Evolutionary conservation across 2,113 vertebrate genomes (phyloP).

Genomic region (Albula goreensis): DNA sequence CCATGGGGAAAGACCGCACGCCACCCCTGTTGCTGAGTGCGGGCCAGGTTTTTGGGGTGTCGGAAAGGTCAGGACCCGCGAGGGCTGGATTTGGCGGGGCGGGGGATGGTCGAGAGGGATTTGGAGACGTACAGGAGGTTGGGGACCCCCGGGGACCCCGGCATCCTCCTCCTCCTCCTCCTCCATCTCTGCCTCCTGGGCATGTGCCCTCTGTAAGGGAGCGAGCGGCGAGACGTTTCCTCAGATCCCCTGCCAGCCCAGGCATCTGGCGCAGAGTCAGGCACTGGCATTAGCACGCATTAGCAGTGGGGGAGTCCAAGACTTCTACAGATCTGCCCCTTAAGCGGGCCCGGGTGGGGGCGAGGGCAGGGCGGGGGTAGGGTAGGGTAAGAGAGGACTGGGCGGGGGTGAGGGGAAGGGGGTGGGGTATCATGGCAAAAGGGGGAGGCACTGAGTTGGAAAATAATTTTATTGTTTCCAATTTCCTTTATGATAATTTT

Average conservation of each 20-base stretch:
- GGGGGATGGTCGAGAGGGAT: not conserved
- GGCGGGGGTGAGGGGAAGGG: conserved; percentile 26
- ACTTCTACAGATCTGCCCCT: conserved; percentile 53
- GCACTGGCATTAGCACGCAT: conserved; percentile 57
- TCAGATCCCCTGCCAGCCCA: conserved; percentile 57
- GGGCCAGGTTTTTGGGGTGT: conserved; percentile 44
- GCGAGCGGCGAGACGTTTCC: conserved; percentile 37
- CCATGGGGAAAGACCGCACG: not conserved
- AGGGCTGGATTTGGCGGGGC: conserved; percentile 26
- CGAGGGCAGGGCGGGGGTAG: not conserved
- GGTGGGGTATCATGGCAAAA: not conserved
- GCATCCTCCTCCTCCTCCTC: conserved; percentile 9
- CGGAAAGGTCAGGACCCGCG: conserved; percentile 47
- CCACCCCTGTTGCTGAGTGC: conserved; percentile 25
- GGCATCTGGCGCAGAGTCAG: conserved; percentile 57
- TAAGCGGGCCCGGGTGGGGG: conserved; percentile 42
- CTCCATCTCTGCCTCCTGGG: conserved; percentile 36
- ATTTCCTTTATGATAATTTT: not conserved
- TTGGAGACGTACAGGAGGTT: conserved; percentile 3
- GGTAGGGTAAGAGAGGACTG: conserved; percentile 27
- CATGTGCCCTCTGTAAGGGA: conserved; percentile 47
- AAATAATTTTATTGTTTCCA: conserved; percentile 15
- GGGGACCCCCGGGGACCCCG: conserved; percentile 1
- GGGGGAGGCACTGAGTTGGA: conserved; percentile 27
- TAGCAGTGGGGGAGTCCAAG: conserved; percentile 51